Evolutionary conservation across 2,113 vertebrate genomes (phyloP), one percentile per base, ranked within the genome.

Genomic region (Vidua macroura): DNA sequence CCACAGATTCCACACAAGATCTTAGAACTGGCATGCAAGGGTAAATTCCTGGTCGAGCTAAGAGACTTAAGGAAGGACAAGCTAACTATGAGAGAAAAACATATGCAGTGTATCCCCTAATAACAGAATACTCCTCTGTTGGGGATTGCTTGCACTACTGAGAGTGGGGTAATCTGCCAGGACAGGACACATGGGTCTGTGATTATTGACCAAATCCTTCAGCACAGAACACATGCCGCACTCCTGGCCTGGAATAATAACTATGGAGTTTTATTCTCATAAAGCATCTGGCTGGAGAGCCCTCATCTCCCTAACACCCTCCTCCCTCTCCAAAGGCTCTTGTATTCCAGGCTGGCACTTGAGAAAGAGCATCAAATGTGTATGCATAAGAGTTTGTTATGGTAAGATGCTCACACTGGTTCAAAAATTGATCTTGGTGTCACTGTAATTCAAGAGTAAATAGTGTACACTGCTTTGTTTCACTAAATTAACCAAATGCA

Each of bases 1-100:
- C 46, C 68, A 92, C 90, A 94, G 93, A 95, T 87, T 83, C 82
- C 90, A 55, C 55, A 60, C 17, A 51, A 77, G 63, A 56, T 83
- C 83, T 94, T 60, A 78, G 39, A 92, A 80, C 27, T 3, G 5
- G 75, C 39, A 44, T 1, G 4, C 31, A 41, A 72, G 60, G 52
- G 15, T 28, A 70, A 83, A 93, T 83, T 88, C 52, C 25, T 70
- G 79, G 60, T 59, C 0, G 2, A 67, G 31, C 16, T 23, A 37
- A 67, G 56, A 93, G 51, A 44, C 39, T 49, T 0, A 2, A 56
- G 56, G 68, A 79, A 94, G 85, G 72, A 63, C 79, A 88, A 77
- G 67, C 23, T 69, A 90, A 68, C 25, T 31, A 17, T 14, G 17
- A 79, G 62, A 87, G 66, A 72, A 86, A 92, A 93, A 46, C 24